Base-by-base conservation (phyloP, 2,888 invertebrate genomes). In the Meiosimyza platycephala region DNA sequence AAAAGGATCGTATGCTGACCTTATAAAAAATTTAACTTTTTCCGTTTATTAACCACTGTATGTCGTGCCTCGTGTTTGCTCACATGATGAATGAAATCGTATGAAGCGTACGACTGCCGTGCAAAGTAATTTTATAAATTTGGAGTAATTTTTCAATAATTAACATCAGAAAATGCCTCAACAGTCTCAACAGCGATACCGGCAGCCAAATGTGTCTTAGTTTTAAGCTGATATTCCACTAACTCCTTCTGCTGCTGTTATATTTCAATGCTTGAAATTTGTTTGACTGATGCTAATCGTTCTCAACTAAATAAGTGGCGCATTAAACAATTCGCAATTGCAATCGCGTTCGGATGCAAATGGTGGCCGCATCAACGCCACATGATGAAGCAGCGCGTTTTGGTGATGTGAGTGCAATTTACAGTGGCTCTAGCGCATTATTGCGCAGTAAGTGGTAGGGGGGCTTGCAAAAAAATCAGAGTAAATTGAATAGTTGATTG, bases 211-310 rank as follows among this genome's bases (percentile, higher is more conserved):
- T 15, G 66, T 11, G 40, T 47, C 55, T 65, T 16, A 28, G 9
- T 13, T 15, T 57, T 12, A 13, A 16, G 57, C 16, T 12, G 13
- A 9, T 4, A 64, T 1, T 33, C n/a, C 18, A 33, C 28, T 16
- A 52, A 22, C 22, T n/a, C 18, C 22, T 57, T 28, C 16, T 11
- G 18, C 57, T 5, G 57, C 57, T 57, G 57, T 13, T 22, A 18
- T 9, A 5, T 28, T 16, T 13, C 67, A 9, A 13, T 5, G 57
- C 18, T 47, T n/a, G 57, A 57, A 18, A 15, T 62, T 18, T 52
- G n/a, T 57, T 67, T 67, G 57, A 67, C 18, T 67, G 67, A 67
- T 67, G 67, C 57, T 67, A 67, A 67, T 67, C 67, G 57, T 28
- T 55, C 57, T 67, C 57, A 57, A 57, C 67, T 55, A 47, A 67